A percentile compares a stretch with the other conserved stretches of the same genome.
Evolutionary conservation across 1,140 invertebrate genomes (phyloP).

Genomic region (Olivierus martensii): DNA sequence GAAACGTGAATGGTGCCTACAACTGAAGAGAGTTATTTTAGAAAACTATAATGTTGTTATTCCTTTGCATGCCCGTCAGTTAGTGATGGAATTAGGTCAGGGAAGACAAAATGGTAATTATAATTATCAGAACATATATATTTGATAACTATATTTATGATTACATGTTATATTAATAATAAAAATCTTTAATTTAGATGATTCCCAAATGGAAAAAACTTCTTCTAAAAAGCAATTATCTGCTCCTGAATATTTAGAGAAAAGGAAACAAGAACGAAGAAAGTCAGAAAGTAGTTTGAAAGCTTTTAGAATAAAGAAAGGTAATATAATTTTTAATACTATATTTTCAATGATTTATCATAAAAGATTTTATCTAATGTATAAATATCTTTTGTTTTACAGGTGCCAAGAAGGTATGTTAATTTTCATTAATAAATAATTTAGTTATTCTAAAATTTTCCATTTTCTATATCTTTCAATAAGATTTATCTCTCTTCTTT

Average conservation of each 20-base stretch:
- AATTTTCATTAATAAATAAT: too few relatives aligned
- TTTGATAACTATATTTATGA: too few relatives aligned
- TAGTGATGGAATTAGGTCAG: constrained; percentile 65
- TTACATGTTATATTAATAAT: too few relatives aligned
- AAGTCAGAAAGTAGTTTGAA: constrained; percentile 37
- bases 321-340: neutral
- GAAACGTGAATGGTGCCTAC: constrained; percentile 84
- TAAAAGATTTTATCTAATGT: too few relatives aligned
- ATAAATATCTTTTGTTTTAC: too few relatives aligned
- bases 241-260: constrained; percentile 81
- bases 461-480: too few relatives aligned
- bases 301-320: constrained; percentile 15
- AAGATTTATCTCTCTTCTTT: too few relatives aligned
- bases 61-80: constrained; percentile 77
- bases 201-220: constrained; percentile 28
- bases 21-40: constrained; percentile 80
- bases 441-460: too few relatives aligned
- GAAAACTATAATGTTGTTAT: constrained; percentile 90
- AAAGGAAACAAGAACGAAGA: constrained; percentile 50
- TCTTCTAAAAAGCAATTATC: constrained; percentile 56
- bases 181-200: too few relatives aligned
- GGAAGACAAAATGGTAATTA: constrained; percentile 17
- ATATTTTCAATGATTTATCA: too few relatives aligned
- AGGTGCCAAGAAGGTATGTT: too few relatives aligned
- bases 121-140: neutral